Conservation (phyloP, 2,888 invertebrate species). For the Hipparchia semele region DNA sequence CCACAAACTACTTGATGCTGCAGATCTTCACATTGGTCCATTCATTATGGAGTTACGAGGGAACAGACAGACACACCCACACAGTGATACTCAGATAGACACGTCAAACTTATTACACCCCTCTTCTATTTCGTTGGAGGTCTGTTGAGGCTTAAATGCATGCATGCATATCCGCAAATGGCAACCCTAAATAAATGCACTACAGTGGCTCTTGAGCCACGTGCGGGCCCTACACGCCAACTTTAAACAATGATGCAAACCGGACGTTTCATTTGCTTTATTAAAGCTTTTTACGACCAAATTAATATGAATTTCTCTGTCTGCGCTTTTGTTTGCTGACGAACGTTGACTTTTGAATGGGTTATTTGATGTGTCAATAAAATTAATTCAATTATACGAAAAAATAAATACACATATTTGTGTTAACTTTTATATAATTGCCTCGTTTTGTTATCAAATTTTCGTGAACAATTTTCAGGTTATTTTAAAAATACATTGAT, state of each 20-base stretch:
- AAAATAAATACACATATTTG: conserved; percentile 9
- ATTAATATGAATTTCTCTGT: conserved; percentile 51
- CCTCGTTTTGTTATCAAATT: conserved; percentile 6
- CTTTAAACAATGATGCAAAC: conserved; percentile 42
- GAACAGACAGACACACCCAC: too few species aligned
- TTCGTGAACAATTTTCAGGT: not conserved
- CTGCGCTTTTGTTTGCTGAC: conserved; percentile 39
- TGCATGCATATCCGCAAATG: not conserved
- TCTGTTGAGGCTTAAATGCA: too few species aligned
- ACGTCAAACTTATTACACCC: too few species aligned
- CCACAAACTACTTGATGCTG: too few species aligned
- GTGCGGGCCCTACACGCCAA: conserved; percentile 39
- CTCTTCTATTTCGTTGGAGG: too few species aligned
- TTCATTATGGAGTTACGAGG: too few species aligned
- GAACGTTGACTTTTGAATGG: conserved; percentile 32
- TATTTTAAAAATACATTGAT: not conserved
- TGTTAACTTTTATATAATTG: not conserved
- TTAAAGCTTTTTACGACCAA: conserved; percentile 57
- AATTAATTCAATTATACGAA: conserved; percentile 12
- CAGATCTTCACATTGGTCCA: too few species aligned
- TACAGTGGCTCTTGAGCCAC: conserved; percentile 30
- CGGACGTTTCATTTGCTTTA: conserved; percentile 70
- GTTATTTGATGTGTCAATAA: conserved; percentile 19
- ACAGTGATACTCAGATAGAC: too few species aligned
- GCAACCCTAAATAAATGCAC: conserved; percentile 11